Evolutionary conservation across 2,888 invertebrate species (phyloP).

Genomic region (Miltochrista miniata): DNA sequence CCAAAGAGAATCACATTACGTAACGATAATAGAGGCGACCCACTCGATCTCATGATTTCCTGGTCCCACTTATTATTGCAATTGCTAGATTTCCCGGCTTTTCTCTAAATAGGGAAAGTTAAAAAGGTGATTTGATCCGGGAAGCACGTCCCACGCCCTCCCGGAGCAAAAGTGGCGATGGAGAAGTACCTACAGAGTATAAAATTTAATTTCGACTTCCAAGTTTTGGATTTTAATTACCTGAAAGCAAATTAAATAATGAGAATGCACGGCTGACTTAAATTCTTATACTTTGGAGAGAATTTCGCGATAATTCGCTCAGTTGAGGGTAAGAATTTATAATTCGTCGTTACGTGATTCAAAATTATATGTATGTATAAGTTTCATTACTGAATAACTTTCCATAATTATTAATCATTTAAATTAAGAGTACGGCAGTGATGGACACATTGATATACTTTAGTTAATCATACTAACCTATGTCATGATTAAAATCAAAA

Average conservation of each 20-base stretch:
- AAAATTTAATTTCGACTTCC: constrained; percentile 78
- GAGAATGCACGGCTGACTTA: constrained; percentile 47
- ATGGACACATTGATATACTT: no score
- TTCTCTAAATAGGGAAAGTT: constrained; percentile 83
- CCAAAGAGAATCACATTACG: constrained; percentile 46
- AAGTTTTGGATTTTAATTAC: constrained; percentile 83
- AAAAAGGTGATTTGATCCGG: constrained; percentile 78
- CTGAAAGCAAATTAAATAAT: constrained; percentile 79
- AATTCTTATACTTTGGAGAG: constrained; percentile 40
- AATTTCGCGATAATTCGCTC: constrained; percentile 26
- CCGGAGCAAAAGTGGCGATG: constrained; percentile 29
- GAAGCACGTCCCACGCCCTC: constrained; percentile 69
- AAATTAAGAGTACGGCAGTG: no score
- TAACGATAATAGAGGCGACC: constrained; percentile 57
- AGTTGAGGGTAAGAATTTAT: constrained; percentile 34
- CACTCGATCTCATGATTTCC: constrained; percentile 68
- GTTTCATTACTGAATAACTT: no score
- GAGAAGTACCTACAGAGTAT: constrained; percentile 47
- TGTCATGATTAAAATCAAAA: no score
- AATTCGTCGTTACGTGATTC: constrained; percentile 45
- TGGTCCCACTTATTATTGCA: constrained; percentile 72
- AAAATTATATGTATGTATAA: constrained; percentile 25
- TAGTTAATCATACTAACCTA: no score
- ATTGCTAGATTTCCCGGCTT: constrained; percentile 73
- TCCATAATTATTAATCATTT: not conserved